Conservation (phyloP, 2,797 vertebrate genomes). For the Luscinia luscinia region DNA sequence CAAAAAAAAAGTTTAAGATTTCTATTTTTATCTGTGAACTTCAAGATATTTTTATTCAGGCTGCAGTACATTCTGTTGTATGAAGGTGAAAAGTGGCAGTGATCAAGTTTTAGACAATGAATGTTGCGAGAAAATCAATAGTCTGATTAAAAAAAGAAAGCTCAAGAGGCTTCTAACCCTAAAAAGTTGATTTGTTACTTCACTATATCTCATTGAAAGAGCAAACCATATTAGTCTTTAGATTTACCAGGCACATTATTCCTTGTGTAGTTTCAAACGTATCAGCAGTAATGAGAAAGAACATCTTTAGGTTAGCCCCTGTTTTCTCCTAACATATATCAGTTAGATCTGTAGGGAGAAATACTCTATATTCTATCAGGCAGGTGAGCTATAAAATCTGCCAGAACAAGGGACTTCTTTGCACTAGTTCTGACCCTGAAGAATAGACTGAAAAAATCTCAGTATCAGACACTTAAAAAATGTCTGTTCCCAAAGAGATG, state of each 20-base stretch:
- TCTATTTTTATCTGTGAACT: not conserved
- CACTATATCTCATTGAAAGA: conserved; percentile 65
- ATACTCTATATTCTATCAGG: not conserved
- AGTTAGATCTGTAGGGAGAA: conserved; percentile 30
- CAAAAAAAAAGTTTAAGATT: not conserved
- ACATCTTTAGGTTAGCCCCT: conserved; percentile 32
- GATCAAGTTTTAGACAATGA: conserved; percentile 66
- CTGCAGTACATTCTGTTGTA: not conserved
- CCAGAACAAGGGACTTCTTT: not conserved
- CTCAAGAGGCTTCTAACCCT: conserved; percentile 71
- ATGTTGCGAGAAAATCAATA: conserved; percentile 71
- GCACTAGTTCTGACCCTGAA: not conserved
- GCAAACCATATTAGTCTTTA: conserved; percentile 43
- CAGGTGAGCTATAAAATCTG: conserved; percentile 19
- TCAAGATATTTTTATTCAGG: conserved; percentile 34
- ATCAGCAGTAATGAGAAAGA: conserved; percentile 56
- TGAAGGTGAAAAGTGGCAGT: conserved; percentile 45
- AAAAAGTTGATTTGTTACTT: conserved; percentile 76
- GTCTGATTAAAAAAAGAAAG: conserved; percentile 74
- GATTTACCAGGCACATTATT: conserved; percentile 64
- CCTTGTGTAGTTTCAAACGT: conserved; percentile 34
- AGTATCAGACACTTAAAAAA: not conserved
- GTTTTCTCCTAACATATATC: conserved; percentile 39
- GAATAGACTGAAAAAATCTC: not conserved
- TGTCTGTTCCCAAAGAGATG: not conserved